phyloP scores from a whole-genome alignment of 2,888 invertebrate species.

The Sericinus montela region DNA sequence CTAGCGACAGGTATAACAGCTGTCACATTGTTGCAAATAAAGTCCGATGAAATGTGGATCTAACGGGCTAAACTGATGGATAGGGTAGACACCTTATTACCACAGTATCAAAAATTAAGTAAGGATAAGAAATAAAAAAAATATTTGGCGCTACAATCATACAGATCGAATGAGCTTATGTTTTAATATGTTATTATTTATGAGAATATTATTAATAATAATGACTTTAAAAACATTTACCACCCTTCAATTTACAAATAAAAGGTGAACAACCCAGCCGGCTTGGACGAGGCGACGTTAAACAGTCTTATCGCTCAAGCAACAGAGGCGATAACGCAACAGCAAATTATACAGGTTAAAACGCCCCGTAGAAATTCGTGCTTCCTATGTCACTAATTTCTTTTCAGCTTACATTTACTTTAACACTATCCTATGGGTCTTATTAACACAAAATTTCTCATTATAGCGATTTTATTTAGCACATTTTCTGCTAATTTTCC shows the following conservation, averaged over 20 bases:
- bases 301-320: conserved; percentile 76
- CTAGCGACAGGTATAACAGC: no score
- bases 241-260: conserved; percentile 21
- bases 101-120: no score
- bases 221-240: not conserved
- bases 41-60: no score
- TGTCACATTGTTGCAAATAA: no score
- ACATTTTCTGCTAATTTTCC: not conserved
- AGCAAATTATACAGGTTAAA: conserved; percentile 75
- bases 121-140: no score
- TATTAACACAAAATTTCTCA: conserved; percentile 1
- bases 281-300: conserved; percentile 73
- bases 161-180: no score
- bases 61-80: no score
- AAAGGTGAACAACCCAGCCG: conserved; percentile 76
- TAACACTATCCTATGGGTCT: conserved; percentile 8
- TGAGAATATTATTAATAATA: no score
- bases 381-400: conserved; percentile 17
- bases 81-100: no score
- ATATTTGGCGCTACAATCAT: no score
- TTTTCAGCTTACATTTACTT: conserved; percentile 12
- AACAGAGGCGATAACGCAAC: conserved; percentile 76
- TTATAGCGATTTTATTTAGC: not conserved
- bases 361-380: conserved; percentile 25
- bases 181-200: no score